Conservation (phyloP, 2,113 vertebrate genomes). For the Macrotus californicus region DNA sequence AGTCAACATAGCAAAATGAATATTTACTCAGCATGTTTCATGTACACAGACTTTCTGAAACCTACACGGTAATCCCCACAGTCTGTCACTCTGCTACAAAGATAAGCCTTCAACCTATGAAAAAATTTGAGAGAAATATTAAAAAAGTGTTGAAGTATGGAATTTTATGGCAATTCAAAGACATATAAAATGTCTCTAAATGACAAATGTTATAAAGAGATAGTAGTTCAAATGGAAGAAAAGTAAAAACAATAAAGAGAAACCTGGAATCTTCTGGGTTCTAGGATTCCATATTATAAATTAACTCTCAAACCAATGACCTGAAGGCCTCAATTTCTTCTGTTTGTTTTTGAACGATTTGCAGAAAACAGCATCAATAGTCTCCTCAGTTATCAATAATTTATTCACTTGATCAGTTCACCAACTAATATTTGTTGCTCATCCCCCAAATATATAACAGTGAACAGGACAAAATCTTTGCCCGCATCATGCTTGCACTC, state of each 20-base stretch:
- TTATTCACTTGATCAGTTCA: background rate
- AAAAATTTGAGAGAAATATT: background rate
- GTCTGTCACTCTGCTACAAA: background rate
- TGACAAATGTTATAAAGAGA: background rate
- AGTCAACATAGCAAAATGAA: background rate
- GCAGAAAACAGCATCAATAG: background rate
- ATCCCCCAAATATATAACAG: background rate
- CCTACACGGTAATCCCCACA: background rate
- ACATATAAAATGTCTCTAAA: background rate
- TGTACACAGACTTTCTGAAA: conserved; percentile 6
- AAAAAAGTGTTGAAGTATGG: background rate
- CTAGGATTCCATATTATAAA: background rate
- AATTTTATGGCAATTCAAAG: background rate
- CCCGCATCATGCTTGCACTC: background rate
- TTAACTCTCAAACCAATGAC: background rate
- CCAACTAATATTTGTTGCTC: background rate
- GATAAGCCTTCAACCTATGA: background rate
- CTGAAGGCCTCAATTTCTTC: background rate
- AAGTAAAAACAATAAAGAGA: background rate
- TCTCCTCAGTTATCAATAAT: background rate
- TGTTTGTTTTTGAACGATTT: background rate
- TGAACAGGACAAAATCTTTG: background rate
- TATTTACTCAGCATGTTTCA: background rate
- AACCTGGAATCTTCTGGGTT: background rate
- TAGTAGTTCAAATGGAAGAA: background rate